Conservation (phyloP, 2,888 invertebrate genomes). For the Coremacera marginata region DNA sequence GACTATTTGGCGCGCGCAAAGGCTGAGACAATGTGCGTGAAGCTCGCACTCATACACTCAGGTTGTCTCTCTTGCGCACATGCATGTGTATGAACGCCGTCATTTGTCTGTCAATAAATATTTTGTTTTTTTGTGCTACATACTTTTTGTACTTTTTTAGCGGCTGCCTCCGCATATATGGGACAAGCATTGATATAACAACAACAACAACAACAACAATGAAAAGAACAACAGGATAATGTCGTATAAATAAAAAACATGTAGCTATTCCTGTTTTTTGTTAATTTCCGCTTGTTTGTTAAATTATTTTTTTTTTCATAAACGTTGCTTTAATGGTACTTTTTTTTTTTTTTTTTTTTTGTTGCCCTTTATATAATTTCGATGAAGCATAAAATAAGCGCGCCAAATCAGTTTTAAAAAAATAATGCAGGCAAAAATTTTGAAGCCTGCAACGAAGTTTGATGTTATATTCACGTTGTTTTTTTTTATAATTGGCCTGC, state of each 20-base stretch:
- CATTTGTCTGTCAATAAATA: neutral
- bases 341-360: too few relatives aligned
- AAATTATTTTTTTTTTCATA: constrained; percentile 2
- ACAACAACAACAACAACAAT: neutral
- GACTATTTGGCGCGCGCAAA: neutral
- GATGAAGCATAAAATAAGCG: constrained; percentile 25
- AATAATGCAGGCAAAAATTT: neutral
- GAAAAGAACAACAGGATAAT: neutral
- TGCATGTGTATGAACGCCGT: neutral
- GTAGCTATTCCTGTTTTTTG: neutral
- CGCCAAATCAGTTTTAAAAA: neutral
- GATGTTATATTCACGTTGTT: neutral
- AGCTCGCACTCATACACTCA: neutral
- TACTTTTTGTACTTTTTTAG: neutral
- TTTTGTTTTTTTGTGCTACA: neutral
- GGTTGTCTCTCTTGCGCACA: neutral
- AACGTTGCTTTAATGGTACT: neutral
- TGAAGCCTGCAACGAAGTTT: neutral
- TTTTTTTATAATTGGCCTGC: neutral
- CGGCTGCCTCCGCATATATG: constrained; percentile 6
- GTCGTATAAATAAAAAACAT: neutral
- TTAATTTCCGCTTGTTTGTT: neutral
- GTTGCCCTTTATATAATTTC: neutral
- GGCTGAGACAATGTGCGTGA: neutral
- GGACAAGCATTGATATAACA: neutral